Percentiles rank a stretch among this genome's conserved stretches.
Evolutionary conservation across 2,113 vertebrate genomes (phyloP).

Genomic region (Ceuthmochares aereus): DNA sequence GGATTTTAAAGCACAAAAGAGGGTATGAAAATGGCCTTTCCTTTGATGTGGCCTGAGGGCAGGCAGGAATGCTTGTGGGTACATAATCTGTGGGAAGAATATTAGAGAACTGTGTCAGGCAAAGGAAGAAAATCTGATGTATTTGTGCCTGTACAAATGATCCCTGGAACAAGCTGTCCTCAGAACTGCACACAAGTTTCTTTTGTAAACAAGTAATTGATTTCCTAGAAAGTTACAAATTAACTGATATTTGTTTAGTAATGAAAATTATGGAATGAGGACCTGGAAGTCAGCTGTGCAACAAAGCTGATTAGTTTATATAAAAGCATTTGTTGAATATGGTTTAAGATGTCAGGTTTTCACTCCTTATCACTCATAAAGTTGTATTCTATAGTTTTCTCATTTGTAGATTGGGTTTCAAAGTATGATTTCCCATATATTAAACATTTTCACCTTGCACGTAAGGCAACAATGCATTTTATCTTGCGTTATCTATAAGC

Average conservation of each 20-base stretch:
- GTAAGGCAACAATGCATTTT: slow-evolving; percentile 1
- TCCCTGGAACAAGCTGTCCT: background rate
- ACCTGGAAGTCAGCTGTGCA: background rate
- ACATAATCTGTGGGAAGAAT: background rate
- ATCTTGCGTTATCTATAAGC: background rate
- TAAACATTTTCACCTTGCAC: background rate
- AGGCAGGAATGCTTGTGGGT: background rate
- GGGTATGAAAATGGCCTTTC: background rate
- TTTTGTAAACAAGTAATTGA: background rate
- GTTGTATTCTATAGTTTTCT: background rate
- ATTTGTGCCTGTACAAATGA: background rate
- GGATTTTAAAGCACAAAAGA: background rate
- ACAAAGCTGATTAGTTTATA: background rate
- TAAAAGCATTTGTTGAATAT: background rate
- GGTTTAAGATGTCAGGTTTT: background rate
- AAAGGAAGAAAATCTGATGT: background rate
- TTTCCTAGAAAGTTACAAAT: background rate
- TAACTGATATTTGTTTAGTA: background rate
- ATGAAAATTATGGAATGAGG: background rate
- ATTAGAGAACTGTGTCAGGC: background rate
- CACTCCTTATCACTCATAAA: background rate
- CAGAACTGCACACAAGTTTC: background rate
- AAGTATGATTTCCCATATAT: background rate
- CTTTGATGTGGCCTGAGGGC: background rate
- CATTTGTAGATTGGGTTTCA: background rate